Percentiles rank a stretch among this genome's conserved stretches.
Conservation (phyloP, 2,888 invertebrate species). For the Philaethria dido region DNA sequence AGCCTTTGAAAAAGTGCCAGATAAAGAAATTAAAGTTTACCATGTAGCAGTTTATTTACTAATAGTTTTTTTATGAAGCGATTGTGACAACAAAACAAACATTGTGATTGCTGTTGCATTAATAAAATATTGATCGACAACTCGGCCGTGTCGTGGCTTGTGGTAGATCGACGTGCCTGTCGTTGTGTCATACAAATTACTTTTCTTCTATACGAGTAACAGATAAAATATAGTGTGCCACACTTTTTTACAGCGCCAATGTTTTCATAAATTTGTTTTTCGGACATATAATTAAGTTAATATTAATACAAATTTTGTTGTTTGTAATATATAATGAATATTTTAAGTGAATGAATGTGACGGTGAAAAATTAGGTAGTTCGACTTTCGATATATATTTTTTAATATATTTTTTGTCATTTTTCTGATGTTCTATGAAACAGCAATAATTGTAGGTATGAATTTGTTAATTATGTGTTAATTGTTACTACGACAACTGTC, state of each 20-base stretch:
- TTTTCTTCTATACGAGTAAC: neutral
- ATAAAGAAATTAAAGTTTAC: no score
- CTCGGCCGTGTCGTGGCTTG: conserved; percentile 11
- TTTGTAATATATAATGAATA: no score
- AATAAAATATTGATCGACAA: conserved; percentile 39
- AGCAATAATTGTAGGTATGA: no score
- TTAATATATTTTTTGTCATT: no score
- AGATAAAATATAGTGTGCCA: neutral
- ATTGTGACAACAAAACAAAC: conserved; percentile 19
- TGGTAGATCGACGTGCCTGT: conserved; percentile 10
- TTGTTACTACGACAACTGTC: no score
- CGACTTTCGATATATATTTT: no score
- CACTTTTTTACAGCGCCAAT: neutral
- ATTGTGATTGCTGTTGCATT: conserved; percentile 31
- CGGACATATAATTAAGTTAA: no score
- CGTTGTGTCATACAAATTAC: conserved; percentile 29
- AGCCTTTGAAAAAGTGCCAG: neutral
- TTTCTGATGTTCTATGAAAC: no score
- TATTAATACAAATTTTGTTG: no score
- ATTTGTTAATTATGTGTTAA: no score
- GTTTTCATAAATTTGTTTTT: neutral
- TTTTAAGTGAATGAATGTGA: no score
- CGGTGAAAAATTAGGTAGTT: no score
- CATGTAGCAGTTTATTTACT: neutral
- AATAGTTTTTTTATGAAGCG: conserved; percentile 1